These are phyloP conservation scores for Eudemis profundana DNA, from an alignment of 2,888 invertebrate species.

Conservation along the genomic window DNA sequence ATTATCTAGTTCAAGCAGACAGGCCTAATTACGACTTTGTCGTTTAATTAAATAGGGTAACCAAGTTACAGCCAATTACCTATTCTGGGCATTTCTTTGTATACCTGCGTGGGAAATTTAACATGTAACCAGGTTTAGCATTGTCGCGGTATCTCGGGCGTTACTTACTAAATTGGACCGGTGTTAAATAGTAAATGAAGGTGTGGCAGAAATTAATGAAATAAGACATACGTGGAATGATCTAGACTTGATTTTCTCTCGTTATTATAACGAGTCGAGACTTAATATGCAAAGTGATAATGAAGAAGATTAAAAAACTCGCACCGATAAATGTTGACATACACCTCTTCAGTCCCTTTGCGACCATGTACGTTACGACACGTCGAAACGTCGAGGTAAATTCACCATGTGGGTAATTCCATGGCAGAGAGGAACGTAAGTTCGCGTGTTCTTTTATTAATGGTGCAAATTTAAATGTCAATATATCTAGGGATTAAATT, in stretches of 20 bases:
- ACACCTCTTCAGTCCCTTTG: too few relatives aligned
- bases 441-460: too few relatives aligned
- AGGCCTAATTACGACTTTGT: conserved; percentile 8
- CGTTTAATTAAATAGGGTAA: conserved; percentile 13
- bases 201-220: neutral
- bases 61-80: conserved; percentile 31
- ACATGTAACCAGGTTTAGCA: conserved; percentile 37
- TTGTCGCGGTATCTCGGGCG: conserved; percentile 8
- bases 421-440: too few relatives aligned
- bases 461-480: too few relatives aligned
- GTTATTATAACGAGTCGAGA: too few relatives aligned
- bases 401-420: too few relatives aligned
- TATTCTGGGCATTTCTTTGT: conserved; percentile 11
- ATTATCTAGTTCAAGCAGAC: neutral
- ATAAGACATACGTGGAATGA: conserved; percentile 1
- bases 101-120: conserved; percentile 1
- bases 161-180: conserved; percentile 26
- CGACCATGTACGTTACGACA: too few relatives aligned
- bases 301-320: too few relatives aligned
- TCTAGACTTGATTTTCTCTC: neutral
- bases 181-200: conserved; percentile 18
- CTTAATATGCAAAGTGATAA: too few relatives aligned
- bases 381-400: too few relatives aligned
- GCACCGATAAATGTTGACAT: too few relatives aligned
- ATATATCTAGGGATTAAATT: too few relatives aligned